Evolutionary conservation across 2,797 vertebrate genomes (phyloP), one percentile per base, ranked within the genome.

Genomic region (Apogon talboti): DNA sequence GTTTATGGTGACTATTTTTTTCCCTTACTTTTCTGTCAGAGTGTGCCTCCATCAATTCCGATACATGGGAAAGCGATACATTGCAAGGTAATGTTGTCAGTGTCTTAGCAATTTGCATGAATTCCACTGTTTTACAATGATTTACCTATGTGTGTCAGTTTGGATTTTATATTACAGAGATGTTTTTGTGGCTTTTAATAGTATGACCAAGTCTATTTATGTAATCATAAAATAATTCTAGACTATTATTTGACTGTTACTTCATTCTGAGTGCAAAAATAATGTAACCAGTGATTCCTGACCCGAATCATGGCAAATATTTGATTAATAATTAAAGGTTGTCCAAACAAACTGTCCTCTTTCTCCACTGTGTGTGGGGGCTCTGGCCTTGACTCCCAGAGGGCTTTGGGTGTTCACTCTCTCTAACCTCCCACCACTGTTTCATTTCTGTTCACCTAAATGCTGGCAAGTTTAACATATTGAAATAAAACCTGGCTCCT

Each of bases 11-110:
- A 48, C 42, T 49, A 15, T 56, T 45, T 38, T 58, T 47, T 15
- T 12, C 0, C 1, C n/a, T 35, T 33, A 0, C 12, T 66, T 43
- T 53, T 19, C 40, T 63, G 78, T 24, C 93, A 99, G 98, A 88
- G 95, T 99, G 2, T 99, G 97, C 79, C 93, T 99, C 48, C 96
- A 98, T 92, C 98, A 99, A 92, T 99, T 99, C 94, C 96, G 94
- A 92, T 99, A 99, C 86, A 97, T 98, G 97, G 98, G 98, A 15
- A 99, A 99, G 66, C 90, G 98, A 89, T 96, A 98, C 84, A 99
- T 99, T 57, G 96, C 96, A 91, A 99, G 98, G 98, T 99, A 99
- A 96, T 78, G 76, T 73, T 84, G 89, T 75, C 53, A 33, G 6
- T 66, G 28, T 44, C 16, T 40, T 2, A 37, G 7, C 33, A 0